These are phyloP conservation scores for Girardinichthys multiradiatus DNA, from an alignment of 2,113 vertebrate species.

Conservation along the genomic window DNA sequence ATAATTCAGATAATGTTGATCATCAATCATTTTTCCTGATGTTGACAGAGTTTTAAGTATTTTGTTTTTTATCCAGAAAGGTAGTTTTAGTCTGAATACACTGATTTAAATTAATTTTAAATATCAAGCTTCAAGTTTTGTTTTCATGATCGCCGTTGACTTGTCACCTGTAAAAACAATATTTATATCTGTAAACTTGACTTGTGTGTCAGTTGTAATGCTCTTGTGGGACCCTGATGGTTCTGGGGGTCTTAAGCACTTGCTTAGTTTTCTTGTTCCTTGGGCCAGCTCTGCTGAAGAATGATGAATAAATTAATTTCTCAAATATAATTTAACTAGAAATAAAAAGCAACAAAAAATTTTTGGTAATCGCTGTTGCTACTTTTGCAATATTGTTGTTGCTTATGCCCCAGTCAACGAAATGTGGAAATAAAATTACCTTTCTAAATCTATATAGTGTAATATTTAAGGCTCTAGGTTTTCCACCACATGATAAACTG, in stretches of 20 bases:
- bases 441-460: conserved; percentile 1
- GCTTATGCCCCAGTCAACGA: conserved; percentile 5
- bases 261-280: neutral
- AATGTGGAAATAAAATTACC: conserved; percentile 9
- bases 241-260: neutral
- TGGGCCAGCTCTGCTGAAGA: neutral
- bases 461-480: conserved; percentile 14
- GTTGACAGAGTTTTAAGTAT: neutral
- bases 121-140: neutral
- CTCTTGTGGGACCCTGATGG: no score
- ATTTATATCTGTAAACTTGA: neutral
- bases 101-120: neutral
- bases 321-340: neutral
- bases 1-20: no score
- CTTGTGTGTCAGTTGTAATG: neutral
- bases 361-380: conserved; percentile 1
- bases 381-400: neutral
- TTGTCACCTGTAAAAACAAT: neutral
- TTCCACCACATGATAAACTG: neutral
- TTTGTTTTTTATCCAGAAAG: neutral
- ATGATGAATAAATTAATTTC: conserved; percentile 3
- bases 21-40: no score
- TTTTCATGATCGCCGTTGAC: neutral
- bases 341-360: neutral
- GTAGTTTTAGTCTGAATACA: neutral